Base-by-base conservation (phyloP, 2,888 invertebrate genomes). In the Agriopis aurantiaria region DNA sequence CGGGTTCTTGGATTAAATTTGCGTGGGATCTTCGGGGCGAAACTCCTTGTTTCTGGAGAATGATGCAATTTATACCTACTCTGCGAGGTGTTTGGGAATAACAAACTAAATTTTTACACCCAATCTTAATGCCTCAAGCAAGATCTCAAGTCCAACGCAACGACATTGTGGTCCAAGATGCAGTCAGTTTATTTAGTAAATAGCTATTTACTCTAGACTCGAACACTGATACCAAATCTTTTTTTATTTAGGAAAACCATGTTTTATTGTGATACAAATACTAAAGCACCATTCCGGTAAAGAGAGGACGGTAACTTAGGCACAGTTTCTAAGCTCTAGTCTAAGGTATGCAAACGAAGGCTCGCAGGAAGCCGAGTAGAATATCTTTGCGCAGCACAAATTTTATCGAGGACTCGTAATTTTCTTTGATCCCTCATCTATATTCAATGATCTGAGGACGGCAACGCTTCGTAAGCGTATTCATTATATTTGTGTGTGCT, bases 401-500 rank as follows among this genome's bases (percentile, higher is more conserved):
- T 91, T 91, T 91, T 91, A 90, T 89, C 88, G 88, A 85, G 83
- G 81, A 88, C 84, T 88, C 89, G 91, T 90, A 91, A 92, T 91
- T 91, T 92, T 83, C 89, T 91, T 92, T 92, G 92, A 92, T 91
- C 92, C 91, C 90, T 91, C 91, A 91, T 93, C 90, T 92, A 90
- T 92, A 93, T 92, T 93, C 92, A 93, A 92, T 92, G 92, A 92
- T 91, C 89, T 88, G 85, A 87, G 85, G 87, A 88, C 86, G 86
- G 88, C 88, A 88, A 90, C 89, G 91, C 91, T 90, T 83, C 84
- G 89, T 88, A 92, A 91, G 92, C 89, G 90, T 89, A 90, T 91
- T 92, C 91, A 90, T 92, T 92, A 91, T 90, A 88, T 88, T 82
- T 85, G 81, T 85, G 85, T 85, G 88, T 85, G 88, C 83, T 87